Conservation (phyloP, 2,888 invertebrate genomes). For the Acheta domesticus region DNA sequence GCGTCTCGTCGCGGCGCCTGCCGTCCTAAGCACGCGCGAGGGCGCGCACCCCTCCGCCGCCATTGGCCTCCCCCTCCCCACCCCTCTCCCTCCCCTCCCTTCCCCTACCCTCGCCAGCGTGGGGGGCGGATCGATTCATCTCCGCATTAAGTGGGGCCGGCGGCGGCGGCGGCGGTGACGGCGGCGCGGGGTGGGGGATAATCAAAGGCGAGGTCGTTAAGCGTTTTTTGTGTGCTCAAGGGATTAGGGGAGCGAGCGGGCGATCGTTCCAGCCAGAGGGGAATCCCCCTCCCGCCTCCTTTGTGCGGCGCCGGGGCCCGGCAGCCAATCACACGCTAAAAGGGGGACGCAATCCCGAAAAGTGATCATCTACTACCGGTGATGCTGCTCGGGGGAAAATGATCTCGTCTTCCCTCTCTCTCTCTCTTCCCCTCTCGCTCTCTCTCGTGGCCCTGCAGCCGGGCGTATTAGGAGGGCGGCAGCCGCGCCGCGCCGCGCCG, state of each 20-base stretch:
- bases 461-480: neutral
- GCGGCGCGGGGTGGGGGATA: constrained; percentile 19
- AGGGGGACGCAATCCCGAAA: constrained; percentile 18
- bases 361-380: constrained; percentile 18
- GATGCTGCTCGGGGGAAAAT: constrained; percentile 5
- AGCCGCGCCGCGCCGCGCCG: neutral
- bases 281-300: constrained; percentile 22
- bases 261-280: neutral
- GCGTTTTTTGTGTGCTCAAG: constrained; percentile 31
- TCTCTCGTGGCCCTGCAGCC: neutral
- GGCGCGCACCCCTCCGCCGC: neutral
- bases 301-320: neutral
- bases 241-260: constrained; percentile 30
- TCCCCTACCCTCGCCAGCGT: neutral
- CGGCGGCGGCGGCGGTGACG: constrained; percentile 11
- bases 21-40: neutral
- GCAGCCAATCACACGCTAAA: constrained; percentile 18
- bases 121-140: constrained; percentile 2
- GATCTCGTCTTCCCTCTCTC: neutral
- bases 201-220: constrained; percentile 20
- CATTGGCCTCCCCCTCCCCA: neutral
- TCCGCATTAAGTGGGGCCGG: constrained; percentile 19
- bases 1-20: neutral
- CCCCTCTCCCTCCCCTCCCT: neutral
- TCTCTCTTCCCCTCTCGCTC: neutral